phyloP scores from a whole-genome alignment of 2,888 invertebrate species.

The Caprella mutica region DNA sequence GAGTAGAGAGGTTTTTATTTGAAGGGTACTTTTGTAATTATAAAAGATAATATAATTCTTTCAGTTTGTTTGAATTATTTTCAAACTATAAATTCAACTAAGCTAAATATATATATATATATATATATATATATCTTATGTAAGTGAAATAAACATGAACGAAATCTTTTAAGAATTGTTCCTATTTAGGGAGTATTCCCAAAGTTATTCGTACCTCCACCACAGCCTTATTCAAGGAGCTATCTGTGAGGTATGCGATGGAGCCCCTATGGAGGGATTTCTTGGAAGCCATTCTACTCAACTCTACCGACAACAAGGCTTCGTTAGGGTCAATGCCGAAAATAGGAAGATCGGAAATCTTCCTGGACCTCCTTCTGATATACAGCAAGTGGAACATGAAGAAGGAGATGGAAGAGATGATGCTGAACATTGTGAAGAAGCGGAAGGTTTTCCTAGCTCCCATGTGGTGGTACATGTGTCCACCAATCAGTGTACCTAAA shows the following conservation, averaged over 20 bases:
- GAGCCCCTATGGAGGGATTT: not conserved
- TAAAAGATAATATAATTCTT: too few relatives aligned
- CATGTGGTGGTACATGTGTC: slow-evolving; percentile 58
- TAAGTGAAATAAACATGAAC: too few relatives aligned
- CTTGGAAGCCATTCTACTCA: not conserved
- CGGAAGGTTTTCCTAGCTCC: slow-evolving; percentile 62
- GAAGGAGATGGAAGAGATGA: slow-evolving; percentile 56
- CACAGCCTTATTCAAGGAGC: not conserved
- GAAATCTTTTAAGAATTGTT: too few relatives aligned
- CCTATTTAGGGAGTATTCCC: too few relatives aligned
- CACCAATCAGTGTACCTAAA: slow-evolving; percentile 61
- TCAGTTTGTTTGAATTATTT: too few relatives aligned
- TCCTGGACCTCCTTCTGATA: slow-evolving; percentile 41
- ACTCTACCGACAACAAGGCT: not conserved
- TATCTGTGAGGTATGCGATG: not conserved
- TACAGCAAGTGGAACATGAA: slow-evolving; percentile 56
- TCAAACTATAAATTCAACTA: too few relatives aligned
- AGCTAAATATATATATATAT: too few relatives aligned
- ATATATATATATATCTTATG: too few relatives aligned
- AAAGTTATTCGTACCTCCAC: not conserved
- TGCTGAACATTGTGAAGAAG: slow-evolving; percentile 53
- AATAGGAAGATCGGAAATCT: not conserved
- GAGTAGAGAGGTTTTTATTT: too few relatives aligned
- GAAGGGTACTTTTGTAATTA: too few relatives aligned
- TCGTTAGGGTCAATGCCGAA: slow-evolving; percentile 1